Evolutionary conservation across 2,888 invertebrate species (phyloP).

Genomic region (Hirudinaria manillensis): DNA sequence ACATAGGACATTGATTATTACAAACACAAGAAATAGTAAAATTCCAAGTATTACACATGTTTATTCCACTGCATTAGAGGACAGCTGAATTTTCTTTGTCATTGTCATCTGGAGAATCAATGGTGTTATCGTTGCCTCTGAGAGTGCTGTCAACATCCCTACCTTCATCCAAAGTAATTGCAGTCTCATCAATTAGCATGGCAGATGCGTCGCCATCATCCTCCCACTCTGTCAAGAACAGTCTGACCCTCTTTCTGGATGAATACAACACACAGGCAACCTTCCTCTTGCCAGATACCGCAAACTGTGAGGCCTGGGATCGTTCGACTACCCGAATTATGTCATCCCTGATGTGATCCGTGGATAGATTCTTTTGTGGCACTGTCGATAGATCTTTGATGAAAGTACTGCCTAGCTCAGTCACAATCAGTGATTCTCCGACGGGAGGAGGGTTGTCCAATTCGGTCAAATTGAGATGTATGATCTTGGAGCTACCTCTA

Average conservation of each 20-base stretch:
- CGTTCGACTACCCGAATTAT: conserved; percentile 40
- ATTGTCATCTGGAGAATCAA: conserved; percentile 3
- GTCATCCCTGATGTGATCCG: conserved; percentile 44
- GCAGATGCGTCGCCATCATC: conserved; percentile 55
- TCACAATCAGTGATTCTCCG: conserved; percentile 45
- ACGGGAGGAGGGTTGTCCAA: conserved; percentile 39
- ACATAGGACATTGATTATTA: too few species aligned
- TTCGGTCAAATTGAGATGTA: not conserved
- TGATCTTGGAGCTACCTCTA: not conserved
- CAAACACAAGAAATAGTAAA: too few species aligned
- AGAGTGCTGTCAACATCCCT: not conserved
- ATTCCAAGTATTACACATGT: too few species aligned
- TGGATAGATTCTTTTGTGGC: not conserved
- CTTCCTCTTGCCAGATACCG: conserved; percentile 77
- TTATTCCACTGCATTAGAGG: too few species aligned
- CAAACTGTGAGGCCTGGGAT: conserved; percentile 59
- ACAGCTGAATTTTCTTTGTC: conserved; percentile 9
- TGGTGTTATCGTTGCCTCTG: not conserved
- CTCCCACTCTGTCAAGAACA: conserved; percentile 86
- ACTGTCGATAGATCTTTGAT: not conserved
- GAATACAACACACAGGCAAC: conserved; percentile 78
- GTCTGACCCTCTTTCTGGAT: conserved; percentile 70
- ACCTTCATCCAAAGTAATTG: not conserved
- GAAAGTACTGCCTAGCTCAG: not conserved
- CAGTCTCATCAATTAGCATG: not conserved